Base-by-base conservation (phyloP, 2,113 vertebrate species). In the Xiphias gladius region DNA sequence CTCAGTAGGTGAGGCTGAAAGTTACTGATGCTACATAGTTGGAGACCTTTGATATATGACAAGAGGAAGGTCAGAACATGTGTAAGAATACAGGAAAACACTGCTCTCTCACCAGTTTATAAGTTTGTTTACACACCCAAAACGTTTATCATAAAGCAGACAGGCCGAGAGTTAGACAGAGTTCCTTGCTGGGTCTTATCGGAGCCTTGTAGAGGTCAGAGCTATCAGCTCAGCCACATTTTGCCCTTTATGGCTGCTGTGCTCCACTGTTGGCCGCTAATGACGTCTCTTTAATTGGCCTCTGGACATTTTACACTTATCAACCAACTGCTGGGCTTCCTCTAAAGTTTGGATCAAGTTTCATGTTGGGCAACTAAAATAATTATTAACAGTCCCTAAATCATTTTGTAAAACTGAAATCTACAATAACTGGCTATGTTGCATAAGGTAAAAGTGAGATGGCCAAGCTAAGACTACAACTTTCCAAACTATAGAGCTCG, bases 111-210 rank as follows among this genome's bases (percentile, higher is more conserved):
- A 17, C 9, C 63, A 65, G 71, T 73, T 50, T 70, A 22, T 70
- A 14, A 37, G 41, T 64, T 43, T 86, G 79, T 91, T 85, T 85
- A 84, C 87, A 89, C 91, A 79, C 88, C 90, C 85, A 76, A 76
- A 86, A 76, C 2, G 30, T 88, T 93, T 93, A 93, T 93, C 93
- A 85, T 32, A 26, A 2, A 37, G 74, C 88, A 78, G 63, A 83
- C 89, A 86, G 64, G n/a, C 89, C 79, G 54, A 79, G 64, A 82
- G 46, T 76, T 61, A 4, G 52, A 73, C 35, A n/a, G 67, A 73
- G 72, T 80, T 90, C 65, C 79, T 80, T 9, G 9, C 74, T 54
- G 43, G 7, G 55, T 67, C 79, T 92, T 93, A 93, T 93, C 93
- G 64, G 54, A 3, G 37, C 41, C n/a, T 30, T 28, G 65, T 37